Conservation (phyloP, 2,113 vertebrate species). For the Corynorhinus townsendii region DNA sequence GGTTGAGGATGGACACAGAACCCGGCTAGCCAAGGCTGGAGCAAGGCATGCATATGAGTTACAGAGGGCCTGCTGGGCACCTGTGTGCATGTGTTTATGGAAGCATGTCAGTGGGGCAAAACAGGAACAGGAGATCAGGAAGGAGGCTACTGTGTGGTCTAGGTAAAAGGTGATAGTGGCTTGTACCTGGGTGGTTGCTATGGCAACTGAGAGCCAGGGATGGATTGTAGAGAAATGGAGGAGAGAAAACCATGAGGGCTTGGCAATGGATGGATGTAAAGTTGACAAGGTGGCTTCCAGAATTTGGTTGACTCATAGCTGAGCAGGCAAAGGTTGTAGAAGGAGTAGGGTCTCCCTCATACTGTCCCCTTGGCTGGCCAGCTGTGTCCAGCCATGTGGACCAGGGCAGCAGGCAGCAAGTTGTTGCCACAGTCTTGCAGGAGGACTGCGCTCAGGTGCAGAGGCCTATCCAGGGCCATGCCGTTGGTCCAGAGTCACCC, state of each 20-base stretch:
- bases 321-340: background rate
- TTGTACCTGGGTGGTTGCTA: fast-evolving
- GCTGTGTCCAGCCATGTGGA: background rate
- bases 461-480: background rate
- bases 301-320: fast-evolving
- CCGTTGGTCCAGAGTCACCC: fast-evolving
- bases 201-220: background rate
- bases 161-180: background rate
- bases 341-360: background rate
- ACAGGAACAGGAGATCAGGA: background rate
- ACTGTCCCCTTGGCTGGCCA: fast-evolving
- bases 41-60: background rate
- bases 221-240: fast-evolving
- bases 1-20: background rate
- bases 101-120: background rate
- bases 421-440: fast-evolving
- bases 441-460: background rate
- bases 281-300: background rate
- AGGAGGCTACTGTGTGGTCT: background rate
- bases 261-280: fast-evolving
- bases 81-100: background rate
- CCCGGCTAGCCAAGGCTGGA: background rate
- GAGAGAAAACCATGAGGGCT: too few relatives aligned
- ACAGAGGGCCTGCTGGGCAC: background rate
- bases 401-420: fast-evolving